phyloP scores from a whole-genome alignment of 1,140 invertebrate species.

The Calephelis nemesis region DNA sequence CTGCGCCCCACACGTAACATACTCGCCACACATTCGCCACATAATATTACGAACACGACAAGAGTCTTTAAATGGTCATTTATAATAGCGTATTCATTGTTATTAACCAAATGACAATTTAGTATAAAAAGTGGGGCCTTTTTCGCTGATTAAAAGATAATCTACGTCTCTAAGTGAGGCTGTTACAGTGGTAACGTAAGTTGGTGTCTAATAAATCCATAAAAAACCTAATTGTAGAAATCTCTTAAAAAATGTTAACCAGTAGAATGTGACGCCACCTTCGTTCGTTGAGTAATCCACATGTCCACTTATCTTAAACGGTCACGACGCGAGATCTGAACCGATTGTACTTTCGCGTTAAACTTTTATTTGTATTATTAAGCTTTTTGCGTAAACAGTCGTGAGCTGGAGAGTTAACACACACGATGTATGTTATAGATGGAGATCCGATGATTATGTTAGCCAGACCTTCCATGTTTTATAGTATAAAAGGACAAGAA shows the following conservation, averaged over 20 bases:
- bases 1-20: no score
- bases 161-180: no score
- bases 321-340: conserved; percentile 53
- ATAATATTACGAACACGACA: no score
- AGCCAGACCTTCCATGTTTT: no score
- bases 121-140: not conserved
- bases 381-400: conserved; percentile 22
- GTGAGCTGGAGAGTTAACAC: not conserved
- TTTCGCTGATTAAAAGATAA: no score
- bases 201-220: not conserved
- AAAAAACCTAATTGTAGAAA: no score
- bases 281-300: conserved; percentile 48
- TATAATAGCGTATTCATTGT: no score
- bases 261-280: conserved; percentile 28
- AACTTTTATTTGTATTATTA: conserved; percentile 50
- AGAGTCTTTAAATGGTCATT: no score
- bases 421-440: not conserved
- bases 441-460: no score
- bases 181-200: not conserved
- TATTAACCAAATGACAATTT: not conserved
- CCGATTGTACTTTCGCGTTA: conserved; percentile 57
- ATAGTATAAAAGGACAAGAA: no score
- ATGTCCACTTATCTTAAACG: conserved; percentile 63
- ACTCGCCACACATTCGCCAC: no score
- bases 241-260: no score